Conservation (phyloP, 2,888 invertebrate species). For the Conops quadrifasciatus region DNA sequence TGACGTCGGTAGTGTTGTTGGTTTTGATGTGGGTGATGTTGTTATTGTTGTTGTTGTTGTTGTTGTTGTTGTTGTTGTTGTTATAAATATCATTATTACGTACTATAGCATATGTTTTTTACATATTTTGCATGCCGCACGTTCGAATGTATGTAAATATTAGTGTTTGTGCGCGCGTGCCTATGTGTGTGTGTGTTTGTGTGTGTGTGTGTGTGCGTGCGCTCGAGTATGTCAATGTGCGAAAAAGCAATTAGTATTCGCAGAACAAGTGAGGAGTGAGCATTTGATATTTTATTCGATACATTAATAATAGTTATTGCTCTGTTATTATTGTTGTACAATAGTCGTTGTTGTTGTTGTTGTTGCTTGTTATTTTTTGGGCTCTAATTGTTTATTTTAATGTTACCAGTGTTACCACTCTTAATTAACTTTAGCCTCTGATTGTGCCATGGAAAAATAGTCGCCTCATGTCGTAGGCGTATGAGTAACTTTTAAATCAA, state of each 20-base stretch:
- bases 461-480: too few species aligned
- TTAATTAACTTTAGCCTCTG: background rate
- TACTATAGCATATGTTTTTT: background rate
- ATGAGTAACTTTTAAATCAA: too few species aligned
- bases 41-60: constrained; percentile 1
- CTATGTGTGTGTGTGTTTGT: background rate
- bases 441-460: too few species aligned
- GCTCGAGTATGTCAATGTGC: background rate
- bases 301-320: too few species aligned
- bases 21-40: constrained; percentile 11
- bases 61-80: constrained; percentile 12
- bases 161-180: background rate
- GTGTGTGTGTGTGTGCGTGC: background rate
- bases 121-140: background rate
- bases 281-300: too few species aligned
- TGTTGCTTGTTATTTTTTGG: background rate
- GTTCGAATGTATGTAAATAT: background rate
- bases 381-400: background rate
- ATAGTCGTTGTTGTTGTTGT: too few species aligned
- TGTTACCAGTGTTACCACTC: background rate
- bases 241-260: background rate
- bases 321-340: too few species aligned
- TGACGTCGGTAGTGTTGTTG: too few species aligned
- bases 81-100: background rate
- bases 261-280: too few species aligned